Evolutionary conservation across 2,888 invertebrate species (phyloP), one percentile per base, ranked within the genome.

Genomic region (Lasioglossum morio): DNA sequence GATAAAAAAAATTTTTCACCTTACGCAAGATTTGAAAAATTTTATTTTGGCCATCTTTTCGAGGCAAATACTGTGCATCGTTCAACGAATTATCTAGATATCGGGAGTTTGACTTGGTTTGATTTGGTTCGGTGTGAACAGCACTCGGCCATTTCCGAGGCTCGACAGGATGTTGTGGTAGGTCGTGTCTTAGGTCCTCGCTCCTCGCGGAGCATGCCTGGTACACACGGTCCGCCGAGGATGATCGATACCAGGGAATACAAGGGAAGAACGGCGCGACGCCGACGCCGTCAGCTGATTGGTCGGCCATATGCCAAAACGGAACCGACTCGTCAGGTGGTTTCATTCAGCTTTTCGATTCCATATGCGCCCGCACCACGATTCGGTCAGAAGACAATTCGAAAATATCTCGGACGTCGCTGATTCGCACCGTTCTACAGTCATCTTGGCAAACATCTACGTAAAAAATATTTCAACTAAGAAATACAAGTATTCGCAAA

Each of bases 341-440:
- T 88, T 90, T 93, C 94, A 93, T 94, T 94, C 94, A 94, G 90
- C 91, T 93, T 74, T 72, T 27, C 72, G 27, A 69, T 23, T 37
- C 8, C 23, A 23, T 23, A 12, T 34, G 19, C 19, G 16, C 37
- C 37, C 37, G 37, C 5, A 37, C 14, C 60, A 27, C 14, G 60
- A 12, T 27, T 5, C 23, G 14, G 60, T 27, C 60, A 27, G 27
- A 60, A 14, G 5, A 60, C 27, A 27, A 14, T 60, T 53, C 23
- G 23, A 23, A 53, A 53, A 16, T 46, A 2, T 30, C 30, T 30
- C 30, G 30, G 30, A 2, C 30, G 2, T 30, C 16, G 16, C 5
- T 16, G 46, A 16, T 16, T 46, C 46, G 14, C 2, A 14, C 14
- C 43, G 43, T 43, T 43, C 14, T 14, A 43, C 43, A 14, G 10